Conservation (phyloP, 2,888 invertebrate species). For the Eilema sororculum region DNA sequence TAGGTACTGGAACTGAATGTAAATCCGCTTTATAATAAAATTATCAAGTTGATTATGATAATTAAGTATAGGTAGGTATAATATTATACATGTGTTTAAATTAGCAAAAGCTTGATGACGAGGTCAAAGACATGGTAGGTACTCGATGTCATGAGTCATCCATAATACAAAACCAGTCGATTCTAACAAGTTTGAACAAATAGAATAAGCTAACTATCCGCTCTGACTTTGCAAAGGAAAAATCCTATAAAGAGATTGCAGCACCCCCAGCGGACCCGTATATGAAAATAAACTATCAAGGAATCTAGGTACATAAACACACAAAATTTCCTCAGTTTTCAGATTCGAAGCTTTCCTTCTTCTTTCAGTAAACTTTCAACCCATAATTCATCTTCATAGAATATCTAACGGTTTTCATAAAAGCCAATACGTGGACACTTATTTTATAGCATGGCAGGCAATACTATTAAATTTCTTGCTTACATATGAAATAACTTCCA, state of each 20-base stretch:
- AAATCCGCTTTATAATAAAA: conserved; percentile 7
- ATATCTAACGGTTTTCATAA: not conserved
- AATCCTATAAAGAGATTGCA: not conserved
- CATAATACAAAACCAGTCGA: not conserved
- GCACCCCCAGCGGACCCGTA: no score
- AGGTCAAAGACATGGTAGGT: conserved; percentile 4
- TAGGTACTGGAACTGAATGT: not conserved
- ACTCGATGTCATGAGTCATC: not conserved
- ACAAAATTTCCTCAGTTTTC: not conserved
- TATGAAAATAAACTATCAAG: no score
- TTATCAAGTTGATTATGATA: not conserved
- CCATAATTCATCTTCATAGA: not conserved
- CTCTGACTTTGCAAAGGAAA: not conserved
- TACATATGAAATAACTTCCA: no score
- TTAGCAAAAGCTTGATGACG: conserved; percentile 1
- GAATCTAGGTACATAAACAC: no score
- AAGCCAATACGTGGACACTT: not conserved
- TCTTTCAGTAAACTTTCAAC: not conserved
- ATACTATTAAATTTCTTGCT: no score
- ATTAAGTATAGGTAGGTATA: not conserved
- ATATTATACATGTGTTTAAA: conserved; percentile 3
- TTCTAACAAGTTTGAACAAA: conserved; percentile 3
- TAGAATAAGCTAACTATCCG: not conserved
- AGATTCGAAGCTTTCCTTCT: not conserved
- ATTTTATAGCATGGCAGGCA: not conserved